Evolutionary conservation across 1,140 invertebrate species (phyloP).

Genomic region (Wiebesia pumilae): DNA sequence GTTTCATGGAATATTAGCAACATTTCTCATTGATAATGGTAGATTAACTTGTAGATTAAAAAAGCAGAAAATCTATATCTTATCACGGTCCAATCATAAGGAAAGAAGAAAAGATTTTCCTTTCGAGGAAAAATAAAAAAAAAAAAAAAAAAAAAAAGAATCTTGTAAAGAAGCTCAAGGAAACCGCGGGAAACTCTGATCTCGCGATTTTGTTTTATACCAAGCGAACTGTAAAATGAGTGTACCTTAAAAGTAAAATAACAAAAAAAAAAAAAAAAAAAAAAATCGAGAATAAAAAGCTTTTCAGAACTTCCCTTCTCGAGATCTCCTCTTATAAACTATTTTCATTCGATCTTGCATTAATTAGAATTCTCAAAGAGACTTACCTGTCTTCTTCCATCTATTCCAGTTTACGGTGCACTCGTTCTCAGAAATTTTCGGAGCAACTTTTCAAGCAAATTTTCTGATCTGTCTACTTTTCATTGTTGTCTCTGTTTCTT

Average conservation of each 20-base stretch:
- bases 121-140: too few species aligned
- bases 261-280: not conserved
- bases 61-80: not conserved
- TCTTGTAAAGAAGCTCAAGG: not conserved
- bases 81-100: too few species aligned
- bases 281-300: not conserved
- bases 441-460: not conserved
- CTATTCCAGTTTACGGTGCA: not conserved
- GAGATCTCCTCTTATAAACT: not conserved
- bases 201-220: conserved; percentile 1
- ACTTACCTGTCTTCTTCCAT: not conserved
- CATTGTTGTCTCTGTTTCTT: not conserved
- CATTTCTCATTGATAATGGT: too few species aligned
- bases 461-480: not conserved
- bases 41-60: too few species aligned
- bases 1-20: too few species aligned
- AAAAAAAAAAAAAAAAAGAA: not conserved
- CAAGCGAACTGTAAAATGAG: conserved; percentile 2
- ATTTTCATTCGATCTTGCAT: conserved; percentile 9
- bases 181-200: not conserved
- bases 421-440: not conserved
- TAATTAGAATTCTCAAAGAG: conserved; percentile 5
- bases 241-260: not conserved
- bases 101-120: too few species aligned
- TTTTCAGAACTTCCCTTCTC: not conserved